A percentile compares a stretch with the other conserved stretches of the same genome.
Evolutionary conservation across 2,888 invertebrate species (phyloP).

Genomic region (Noctua comes): DNA sequence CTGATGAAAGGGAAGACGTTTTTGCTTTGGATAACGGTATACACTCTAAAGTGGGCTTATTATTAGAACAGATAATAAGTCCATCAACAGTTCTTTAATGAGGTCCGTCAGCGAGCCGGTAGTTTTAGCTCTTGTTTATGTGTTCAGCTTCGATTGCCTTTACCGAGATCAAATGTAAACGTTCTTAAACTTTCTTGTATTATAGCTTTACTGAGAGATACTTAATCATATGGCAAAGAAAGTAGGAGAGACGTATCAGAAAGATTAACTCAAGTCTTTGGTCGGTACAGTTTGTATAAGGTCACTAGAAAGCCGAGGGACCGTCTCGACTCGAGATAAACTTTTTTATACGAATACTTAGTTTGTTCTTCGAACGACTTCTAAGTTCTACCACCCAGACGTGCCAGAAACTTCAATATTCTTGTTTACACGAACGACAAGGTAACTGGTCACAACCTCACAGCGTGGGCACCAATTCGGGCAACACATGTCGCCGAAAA

Average conservation of each 20-base stretch:
- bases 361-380: slow-evolving; percentile 50
- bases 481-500: slow-evolving; percentile 38
- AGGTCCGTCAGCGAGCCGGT: slow-evolving; percentile 52
- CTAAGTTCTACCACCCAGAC: slow-evolving; percentile 29
- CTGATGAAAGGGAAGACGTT: slow-evolving; percentile 48
- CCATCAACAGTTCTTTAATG: slow-evolving; percentile 62
- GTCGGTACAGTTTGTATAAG: slow-evolving; percentile 28
- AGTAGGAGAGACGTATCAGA: slow-evolving; percentile 12
- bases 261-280: slow-evolving; percentile 36
- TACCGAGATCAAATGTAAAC: slow-evolving; percentile 51
- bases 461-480: slow-evolving; percentile 39
- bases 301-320: slow-evolving; percentile 38
- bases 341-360: slow-evolving; percentile 47
- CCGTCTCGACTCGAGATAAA: slow-evolving; percentile 19
- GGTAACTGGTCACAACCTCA: slow-evolving; percentile 29
- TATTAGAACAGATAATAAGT: slow-evolving; percentile 66
- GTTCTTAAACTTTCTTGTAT: slow-evolving; percentile 32
- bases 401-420: slow-evolving; percentile 42
- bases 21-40: slow-evolving; percentile 37
- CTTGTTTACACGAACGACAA: slow-evolving; percentile 51
- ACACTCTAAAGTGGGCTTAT: slow-evolving; percentile 58
- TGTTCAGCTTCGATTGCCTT: slow-evolving; percentile 45
- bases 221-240: slow-evolving; percentile 9
- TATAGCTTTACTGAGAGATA: slow-evolving; percentile 21
- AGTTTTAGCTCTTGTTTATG: slow-evolving; percentile 59